A percentile compares a stretch with the other conserved stretches of the same genome.
Conservation (phyloP, 2,797 vertebrate species). For the Anableps anableps region DNA sequence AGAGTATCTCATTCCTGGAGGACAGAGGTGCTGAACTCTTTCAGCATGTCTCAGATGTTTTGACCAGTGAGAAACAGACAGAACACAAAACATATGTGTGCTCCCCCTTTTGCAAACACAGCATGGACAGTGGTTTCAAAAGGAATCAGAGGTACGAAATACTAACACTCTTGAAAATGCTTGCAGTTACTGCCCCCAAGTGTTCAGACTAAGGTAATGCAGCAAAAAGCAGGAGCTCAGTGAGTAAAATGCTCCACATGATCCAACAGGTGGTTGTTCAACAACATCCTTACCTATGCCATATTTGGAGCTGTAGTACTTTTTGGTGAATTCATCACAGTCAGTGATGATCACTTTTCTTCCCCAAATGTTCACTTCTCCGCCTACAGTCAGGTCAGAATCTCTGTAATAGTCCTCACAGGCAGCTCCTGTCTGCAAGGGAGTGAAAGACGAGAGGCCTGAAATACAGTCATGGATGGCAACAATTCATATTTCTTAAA, state of each 20-base stretch:
- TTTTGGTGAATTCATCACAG: conserved; percentile 93
- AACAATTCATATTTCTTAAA: not conserved
- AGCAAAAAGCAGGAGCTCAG: not conserved
- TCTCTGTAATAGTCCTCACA: conserved; percentile 89
- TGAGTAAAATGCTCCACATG: not conserved
- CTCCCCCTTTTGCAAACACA: not conserved
- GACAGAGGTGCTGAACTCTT: conserved; percentile 9
- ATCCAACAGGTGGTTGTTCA: not conserved
- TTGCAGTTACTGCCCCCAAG: conserved; percentile 72
- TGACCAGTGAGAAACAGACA: not conserved
- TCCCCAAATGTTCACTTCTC: conserved; percentile 90
- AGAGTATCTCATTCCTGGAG: conserved; percentile 25
- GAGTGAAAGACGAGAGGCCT: not conserved
- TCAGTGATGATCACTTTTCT: conserved; percentile 87
- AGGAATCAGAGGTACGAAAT: not conserved
- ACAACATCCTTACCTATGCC: conserved; percentile 83
- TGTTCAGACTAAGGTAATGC: conserved; percentile 56
- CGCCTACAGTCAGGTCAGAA: conserved; percentile 86
- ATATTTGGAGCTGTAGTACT: conserved; percentile 89
- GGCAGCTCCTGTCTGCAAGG: conserved; percentile 83
- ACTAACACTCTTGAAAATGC: not conserved
- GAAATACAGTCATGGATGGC: not conserved
- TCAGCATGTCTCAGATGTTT: conserved; percentile 11
- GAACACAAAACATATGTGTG: conserved; percentile 1
- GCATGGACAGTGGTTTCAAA: not conserved